Base-by-base conservation (phyloP, 1,140 invertebrate genomes). In the Halyomorpha halys region DNA sequence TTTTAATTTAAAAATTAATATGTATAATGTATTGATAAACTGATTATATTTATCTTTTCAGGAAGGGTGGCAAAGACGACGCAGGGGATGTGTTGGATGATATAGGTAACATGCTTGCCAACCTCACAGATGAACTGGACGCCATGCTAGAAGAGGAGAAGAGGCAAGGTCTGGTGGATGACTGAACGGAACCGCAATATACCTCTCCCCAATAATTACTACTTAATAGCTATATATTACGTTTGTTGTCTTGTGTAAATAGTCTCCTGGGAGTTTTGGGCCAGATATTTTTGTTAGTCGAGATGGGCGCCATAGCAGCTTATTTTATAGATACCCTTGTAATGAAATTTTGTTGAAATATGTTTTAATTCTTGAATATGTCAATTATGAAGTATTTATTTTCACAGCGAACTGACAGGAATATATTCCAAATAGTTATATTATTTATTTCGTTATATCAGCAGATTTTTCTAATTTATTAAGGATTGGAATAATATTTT, bases 71-170 rank as follows among this genome's bases (percentile, higher is more conserved):
- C 68, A 68, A 79, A 47, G 90, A 91, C 69, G 86, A 89, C 9
- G 86, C 84, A 5, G 53, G 19, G 11, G 91, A 97, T 77, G 93
- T 97, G 14, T 81, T 98, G 16, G 94, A 92, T 73, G 94, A 98
- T 74, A 98, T 98, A 70, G 94, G 93, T 14, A 93, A 93, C 74
- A 98, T 96, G 92, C 76, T 96, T 64, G 91, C 91, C 61, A 94
- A 94, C 77, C 78, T 96, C 15, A 95, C 91, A 0, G 91, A 94
- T 72, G 91, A 96, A 76, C 76, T 96, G 59, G 92, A 95, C 75
- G 91, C 91, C 65, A 94, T 96, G 90, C 77, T 96, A 68, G 90
- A 94, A 78, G 89, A 91, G 76, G 90, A 93, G 71, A 91, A 91
- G 76, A 81, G 87, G 60, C 86, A 87, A 75, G 86, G 85, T 53